Evolutionary conservation across 2,888 invertebrate genomes (phyloP), one percentile per base, ranked within the genome.

Genomic region (Agrotis segetum): DNA sequence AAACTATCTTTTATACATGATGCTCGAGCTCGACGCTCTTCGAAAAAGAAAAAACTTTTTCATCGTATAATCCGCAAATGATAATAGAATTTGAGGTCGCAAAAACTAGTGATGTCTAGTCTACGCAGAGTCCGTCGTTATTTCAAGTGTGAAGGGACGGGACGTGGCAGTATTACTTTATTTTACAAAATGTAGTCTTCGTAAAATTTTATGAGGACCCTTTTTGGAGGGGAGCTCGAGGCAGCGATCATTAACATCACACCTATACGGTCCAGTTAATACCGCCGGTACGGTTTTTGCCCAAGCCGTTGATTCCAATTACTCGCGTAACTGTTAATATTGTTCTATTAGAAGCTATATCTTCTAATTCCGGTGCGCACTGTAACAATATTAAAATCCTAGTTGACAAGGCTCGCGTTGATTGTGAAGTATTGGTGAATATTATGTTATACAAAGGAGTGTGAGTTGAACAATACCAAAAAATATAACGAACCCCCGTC

Each of bases 121-220:
- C 85, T 86, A 80, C 83, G 81, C 86, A 85, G 86, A 87, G 83
- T 87, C 84, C 88, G 85, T 88, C 88, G 88, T 89, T 88, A 90
- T 88, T 86, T 85, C 80, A 81, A 88, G 86, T 88, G 84, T 81
- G 84, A 85, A 88, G 85, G 84, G 78, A 84, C 84, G 85, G 83
- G 79, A 72, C 81, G 82, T 72, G 79, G 79, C 75, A 83, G 85
- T 89, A 91, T 91, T 89, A 89, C 91, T 92, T 92, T 92, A 94
- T 93, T 93, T 92, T 90, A 91, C 89, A 91, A 92, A 94, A 92
- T 92, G 91, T 92, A 92, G 90, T 91, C 91, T 88, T 85, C 91
- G 90, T 95, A 93, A 94, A 94, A 94, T 94, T 94, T 94, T 93
- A 95, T 92, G 88, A 82, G 77, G 79, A 86, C 89, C 92, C 89